A percentile compares a stretch with the other conserved stretches of the same genome.
These are phyloP conservation scores for Castor canadensis DNA, from an alignment of 2,113 vertebrate species.

Conservation along the genomic window DNA sequence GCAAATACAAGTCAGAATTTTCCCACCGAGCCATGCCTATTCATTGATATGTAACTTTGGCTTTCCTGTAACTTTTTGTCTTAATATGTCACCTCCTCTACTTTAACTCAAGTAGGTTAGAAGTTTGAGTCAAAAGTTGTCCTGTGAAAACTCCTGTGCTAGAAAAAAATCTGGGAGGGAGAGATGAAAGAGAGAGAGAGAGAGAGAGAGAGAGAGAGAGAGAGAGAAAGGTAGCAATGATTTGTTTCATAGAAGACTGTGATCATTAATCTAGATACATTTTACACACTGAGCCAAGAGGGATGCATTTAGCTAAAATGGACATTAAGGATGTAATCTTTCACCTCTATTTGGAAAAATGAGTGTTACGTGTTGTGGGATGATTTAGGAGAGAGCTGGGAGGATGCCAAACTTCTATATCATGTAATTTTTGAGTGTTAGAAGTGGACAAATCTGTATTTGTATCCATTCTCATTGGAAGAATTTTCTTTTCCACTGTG, in stretches of 20 bases:
- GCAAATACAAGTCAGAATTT: not conserved
- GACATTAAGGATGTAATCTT: slow-evolving; percentile 45
- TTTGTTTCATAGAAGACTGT: not conserved
- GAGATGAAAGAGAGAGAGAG: not conserved
- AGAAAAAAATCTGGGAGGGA: not conserved
- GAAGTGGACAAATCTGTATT: not conserved
- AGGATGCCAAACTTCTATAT: not conserved
- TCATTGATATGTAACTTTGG: slow-evolving; percentile 22
- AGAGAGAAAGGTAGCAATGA: not conserved
- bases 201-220: not conserved
- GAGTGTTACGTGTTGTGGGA: not conserved
- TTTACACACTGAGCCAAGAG: slow-evolving; percentile 14
- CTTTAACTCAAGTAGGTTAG: not conserved
- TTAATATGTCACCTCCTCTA: slow-evolving; percentile 2
- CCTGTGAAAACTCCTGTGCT: not conserved
- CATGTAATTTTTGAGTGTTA: not conserved
- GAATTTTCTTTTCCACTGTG: not conserved
- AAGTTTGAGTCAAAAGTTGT: not conserved
- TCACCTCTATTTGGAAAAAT: slow-evolving; percentile 61
- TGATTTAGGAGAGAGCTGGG: slow-evolving; percentile 18
- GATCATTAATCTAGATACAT: slow-evolving; percentile 36
- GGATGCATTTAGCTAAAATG: slow-evolving; percentile 52
- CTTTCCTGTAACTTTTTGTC: not conserved
- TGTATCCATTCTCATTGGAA: slow-evolving; percentile 12
- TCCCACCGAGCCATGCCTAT: not conserved